Conservation (phyloP, 1,140 invertebrate genomes). For the Zaprionus gabonicus region DNA sequence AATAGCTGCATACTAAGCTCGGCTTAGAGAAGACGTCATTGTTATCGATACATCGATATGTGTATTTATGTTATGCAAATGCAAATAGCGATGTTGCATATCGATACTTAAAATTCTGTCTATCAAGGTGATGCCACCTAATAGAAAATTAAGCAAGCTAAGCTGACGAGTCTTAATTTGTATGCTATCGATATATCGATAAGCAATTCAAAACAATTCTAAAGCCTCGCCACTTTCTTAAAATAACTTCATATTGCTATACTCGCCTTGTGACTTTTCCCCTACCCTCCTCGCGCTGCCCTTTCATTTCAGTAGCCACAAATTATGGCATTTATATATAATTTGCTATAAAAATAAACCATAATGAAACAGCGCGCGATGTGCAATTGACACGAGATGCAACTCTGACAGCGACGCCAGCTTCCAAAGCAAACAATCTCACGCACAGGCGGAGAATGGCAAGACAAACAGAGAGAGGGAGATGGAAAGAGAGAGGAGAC, state of each 20-base stretch:
- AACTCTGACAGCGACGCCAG: conserved; percentile 27
- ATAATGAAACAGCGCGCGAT: conserved; percentile 73
- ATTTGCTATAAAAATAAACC: conserved; percentile 73
- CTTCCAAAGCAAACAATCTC: conserved; percentile 60
- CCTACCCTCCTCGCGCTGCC: neutral
- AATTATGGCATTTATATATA: conserved; percentile 80
- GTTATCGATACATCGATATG: too few species aligned
- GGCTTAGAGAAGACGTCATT: neutral
- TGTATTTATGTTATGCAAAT: neutral
- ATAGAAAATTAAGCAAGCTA: too few species aligned
- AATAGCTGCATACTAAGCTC: neutral
- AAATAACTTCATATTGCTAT: conserved; percentile 42
- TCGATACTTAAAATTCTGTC: too few species aligned
- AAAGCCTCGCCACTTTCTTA: conserved; percentile 48
- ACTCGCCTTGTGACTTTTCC: neutral
- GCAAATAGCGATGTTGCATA: too few species aligned
- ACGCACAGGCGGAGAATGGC: conserved; percentile 37
- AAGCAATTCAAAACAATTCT: neutral
- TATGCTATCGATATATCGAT: neutral
- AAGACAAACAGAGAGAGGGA: conserved; percentile 8
- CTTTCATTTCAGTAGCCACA: conserved; percentile 54
- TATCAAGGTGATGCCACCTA: too few species aligned
- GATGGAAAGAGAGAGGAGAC: neutral
- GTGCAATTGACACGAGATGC: conserved; percentile 76
- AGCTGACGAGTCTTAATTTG: too few species aligned